phyloP scores from a whole-genome alignment of 2,113 vertebrate genomes.

The Albula goreensis region DNA sequence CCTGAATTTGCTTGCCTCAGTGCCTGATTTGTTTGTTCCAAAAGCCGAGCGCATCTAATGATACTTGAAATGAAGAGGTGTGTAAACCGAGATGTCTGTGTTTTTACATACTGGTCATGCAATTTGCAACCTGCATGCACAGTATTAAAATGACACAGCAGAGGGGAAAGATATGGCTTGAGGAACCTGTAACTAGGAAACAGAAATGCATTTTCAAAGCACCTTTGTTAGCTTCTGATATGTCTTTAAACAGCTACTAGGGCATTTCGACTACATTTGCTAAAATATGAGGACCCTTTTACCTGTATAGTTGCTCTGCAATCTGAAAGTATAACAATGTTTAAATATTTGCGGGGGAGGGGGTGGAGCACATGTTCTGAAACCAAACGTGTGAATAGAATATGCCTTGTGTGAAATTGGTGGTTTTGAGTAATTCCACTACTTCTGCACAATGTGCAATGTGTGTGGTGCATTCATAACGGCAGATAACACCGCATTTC shows the following conservation, averaged over 20 bases:
- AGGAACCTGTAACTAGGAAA: conserved; percentile 22
- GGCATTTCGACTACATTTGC: background rate
- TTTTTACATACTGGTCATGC: conserved; percentile 32
- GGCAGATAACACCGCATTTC: too few relatives aligned
- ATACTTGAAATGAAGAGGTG: conserved; percentile 21
- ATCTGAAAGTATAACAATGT: background rate
- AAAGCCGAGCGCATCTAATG: background rate
- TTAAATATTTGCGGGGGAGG: background rate
- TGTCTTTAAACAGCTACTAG: background rate
- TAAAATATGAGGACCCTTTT: background rate
- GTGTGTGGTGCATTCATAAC: conserved; percentile 31
- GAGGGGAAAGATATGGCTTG: conserved; percentile 43
- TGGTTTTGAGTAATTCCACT: background rate
- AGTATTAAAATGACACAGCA: conserved; percentile 42
- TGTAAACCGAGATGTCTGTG: conserved; percentile 12
- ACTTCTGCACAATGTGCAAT: conserved; percentile 42
- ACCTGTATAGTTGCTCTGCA: background rate
- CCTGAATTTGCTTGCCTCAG: conserved; percentile 23
- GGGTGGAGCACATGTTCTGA: background rate
- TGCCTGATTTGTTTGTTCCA: conserved; percentile 27
- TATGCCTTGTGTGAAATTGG: background rate
- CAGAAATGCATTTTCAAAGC: background rate
- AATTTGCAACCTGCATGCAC: conserved; percentile 31
- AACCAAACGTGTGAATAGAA: background rate
- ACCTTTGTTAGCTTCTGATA: background rate